Percentiles rank a stretch among this genome's conserved stretches.
Conservation (phyloP, 2,797 vertebrate species). For the Sandelia bainsii region DNA sequence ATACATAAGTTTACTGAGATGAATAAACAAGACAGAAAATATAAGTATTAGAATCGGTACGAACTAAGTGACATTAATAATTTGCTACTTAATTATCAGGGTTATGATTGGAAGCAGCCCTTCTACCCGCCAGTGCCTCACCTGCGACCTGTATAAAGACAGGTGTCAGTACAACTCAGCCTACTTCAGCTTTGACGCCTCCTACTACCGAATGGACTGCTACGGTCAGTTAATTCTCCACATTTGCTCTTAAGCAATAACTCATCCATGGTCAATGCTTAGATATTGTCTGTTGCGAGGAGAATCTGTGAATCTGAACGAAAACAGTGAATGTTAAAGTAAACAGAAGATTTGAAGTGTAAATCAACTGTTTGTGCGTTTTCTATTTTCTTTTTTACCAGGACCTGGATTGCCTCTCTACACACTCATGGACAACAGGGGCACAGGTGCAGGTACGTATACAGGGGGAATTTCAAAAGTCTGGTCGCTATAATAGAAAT, state of each 20-base stretch:
- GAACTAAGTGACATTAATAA: not conserved
- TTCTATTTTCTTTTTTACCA: slow-evolving; percentile 70
- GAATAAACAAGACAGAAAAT: not conserved
- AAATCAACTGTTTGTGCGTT: slow-evolving; percentile 33
- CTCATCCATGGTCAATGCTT: slow-evolving; percentile 31
- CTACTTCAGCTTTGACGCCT: slow-evolving; percentile 90
- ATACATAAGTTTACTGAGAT: not conserved
- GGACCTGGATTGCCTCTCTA: slow-evolving; percentile 92
- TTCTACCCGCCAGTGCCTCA: slow-evolving; percentile 86
- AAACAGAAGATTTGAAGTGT: slow-evolving; percentile 8
- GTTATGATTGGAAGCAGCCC: slow-evolving; percentile 77
- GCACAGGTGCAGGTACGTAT: slow-evolving; percentile 75
- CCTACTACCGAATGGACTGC: slow-evolving; percentile 92
- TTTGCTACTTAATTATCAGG: slow-evolving; percentile 61
- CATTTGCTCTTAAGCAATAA: slow-evolving; percentile 48
- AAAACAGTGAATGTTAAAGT: slow-evolving; percentile 8
- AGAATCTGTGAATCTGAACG: slow-evolving; percentile 38
- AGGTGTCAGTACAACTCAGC: slow-evolving; percentile 94
- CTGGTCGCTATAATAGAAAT: too few relatives aligned
- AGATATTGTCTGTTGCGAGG: not conserved
- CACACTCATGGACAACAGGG: slow-evolving; percentile 84
- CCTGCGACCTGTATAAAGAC: slow-evolving; percentile 85
- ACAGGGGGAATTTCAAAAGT: not conserved
- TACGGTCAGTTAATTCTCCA: slow-evolving; percentile 86
- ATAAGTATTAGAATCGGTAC: not conserved